Percentiles rank a stretch among this genome's conserved stretches.
Evolutionary conservation across 1,140 invertebrate species (phyloP).

Genomic region (Danaus melanippus): DNA sequence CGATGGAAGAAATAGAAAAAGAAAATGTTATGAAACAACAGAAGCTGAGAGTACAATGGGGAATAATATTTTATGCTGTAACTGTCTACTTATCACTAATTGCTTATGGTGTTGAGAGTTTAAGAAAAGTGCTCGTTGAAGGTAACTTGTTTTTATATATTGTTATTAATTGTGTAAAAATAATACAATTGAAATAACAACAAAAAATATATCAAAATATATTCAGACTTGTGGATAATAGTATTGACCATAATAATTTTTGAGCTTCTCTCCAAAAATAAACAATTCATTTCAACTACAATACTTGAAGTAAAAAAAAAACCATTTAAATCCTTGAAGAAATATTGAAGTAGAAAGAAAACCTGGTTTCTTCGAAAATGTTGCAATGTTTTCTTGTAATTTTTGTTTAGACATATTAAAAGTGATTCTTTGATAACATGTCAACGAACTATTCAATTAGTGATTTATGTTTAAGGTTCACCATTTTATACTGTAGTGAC

Average conservation of each 20-base stretch:
- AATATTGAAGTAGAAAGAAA: too few relatives aligned
- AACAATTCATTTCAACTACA: slow-evolving; percentile 24
- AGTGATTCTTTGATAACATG: too few relatives aligned
- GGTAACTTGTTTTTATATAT: slow-evolving; percentile 23
- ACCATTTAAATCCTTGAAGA: too few relatives aligned
- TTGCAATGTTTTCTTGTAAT: too few relatives aligned
- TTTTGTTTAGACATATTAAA: too few relatives aligned
- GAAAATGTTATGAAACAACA: slow-evolving; percentile 41
- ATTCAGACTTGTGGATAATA: not conserved
- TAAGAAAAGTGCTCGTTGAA: slow-evolving; percentile 39
- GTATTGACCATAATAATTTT: not conserved
- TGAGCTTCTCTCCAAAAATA: not conserved
- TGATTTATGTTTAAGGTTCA: slow-evolving; percentile 29
- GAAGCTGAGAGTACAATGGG: slow-evolving; percentile 45
- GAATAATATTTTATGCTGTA: slow-evolving; percentile 42
- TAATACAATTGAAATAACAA: not conserved
- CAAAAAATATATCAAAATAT: not conserved
- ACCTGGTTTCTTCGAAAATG: too few relatives aligned
- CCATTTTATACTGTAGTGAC: slow-evolving; percentile 62
- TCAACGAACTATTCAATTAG: too few relatives aligned
- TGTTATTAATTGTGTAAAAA: too few relatives aligned
- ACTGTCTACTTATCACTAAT: slow-evolving; percentile 52
- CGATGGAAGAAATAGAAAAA: slow-evolving; percentile 47
- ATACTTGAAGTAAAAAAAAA: slow-evolving; percentile 1
- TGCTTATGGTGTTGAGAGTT: slow-evolving; percentile 52